These are phyloP conservation scores for Scaptomyza reducta DNA, from an alignment of 2,888 invertebrate genomes.

Conservation along the genomic window DNA sequence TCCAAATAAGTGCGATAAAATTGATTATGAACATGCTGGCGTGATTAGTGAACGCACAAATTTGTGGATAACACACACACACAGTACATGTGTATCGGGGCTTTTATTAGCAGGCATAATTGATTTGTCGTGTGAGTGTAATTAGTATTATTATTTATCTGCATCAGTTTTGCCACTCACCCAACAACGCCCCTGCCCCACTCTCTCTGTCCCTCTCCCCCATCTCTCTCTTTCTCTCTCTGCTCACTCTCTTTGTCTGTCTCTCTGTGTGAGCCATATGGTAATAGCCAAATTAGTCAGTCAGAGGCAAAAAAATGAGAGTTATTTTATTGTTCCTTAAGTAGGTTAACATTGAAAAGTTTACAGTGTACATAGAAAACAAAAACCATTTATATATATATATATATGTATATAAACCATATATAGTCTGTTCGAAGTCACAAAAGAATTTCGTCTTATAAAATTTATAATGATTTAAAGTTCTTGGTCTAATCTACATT, in stretches of 20 bases:
- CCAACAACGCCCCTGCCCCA: neutral
- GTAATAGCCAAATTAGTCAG: constrained; percentile 25
- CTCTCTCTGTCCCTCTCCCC: neutral
- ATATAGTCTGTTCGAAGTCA: too few relatives aligned
- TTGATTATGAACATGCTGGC: constrained; percentile 81
- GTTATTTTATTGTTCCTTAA: neutral
- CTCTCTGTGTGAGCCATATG: constrained; percentile 21
- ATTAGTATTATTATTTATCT: constrained; percentile 79
- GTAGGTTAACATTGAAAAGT: neutral
- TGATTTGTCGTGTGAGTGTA: constrained; percentile 80
- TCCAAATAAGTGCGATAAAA: constrained; percentile 80
- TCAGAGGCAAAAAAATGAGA: neutral
- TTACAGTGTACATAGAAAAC: neutral
- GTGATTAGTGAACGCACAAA: constrained; percentile 68
- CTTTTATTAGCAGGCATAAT: constrained; percentile 78
- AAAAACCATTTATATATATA: neutral
- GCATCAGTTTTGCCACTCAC: constrained; percentile 9
- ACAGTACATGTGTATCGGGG: constrained; percentile 52
- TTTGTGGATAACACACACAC: constrained; percentile 32
- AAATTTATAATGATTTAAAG: too few relatives aligned
- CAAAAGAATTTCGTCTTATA: neutral
- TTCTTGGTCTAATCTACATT: too few relatives aligned
- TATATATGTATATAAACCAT: too few relatives aligned
- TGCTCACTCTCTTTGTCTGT: too few relatives aligned
- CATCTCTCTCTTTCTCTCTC: neutral